Evolutionary conservation across 2,797 vertebrate species (phyloP).

Genomic region (Neosalanx taihuensis): DNA sequence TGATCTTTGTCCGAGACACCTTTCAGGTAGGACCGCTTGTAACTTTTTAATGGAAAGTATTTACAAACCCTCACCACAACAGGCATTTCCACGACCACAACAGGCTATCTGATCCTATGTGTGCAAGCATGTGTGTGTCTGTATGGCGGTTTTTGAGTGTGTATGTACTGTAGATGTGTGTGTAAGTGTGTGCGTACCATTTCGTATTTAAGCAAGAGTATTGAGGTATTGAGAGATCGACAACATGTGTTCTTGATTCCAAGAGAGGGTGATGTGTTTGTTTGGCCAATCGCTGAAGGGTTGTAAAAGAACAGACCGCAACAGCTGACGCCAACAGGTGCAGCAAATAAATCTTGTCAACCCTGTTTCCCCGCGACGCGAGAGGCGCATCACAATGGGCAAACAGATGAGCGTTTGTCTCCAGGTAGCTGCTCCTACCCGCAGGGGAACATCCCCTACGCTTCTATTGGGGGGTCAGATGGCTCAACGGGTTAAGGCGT

Average conservation of each 20-base stretch:
- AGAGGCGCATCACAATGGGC: slow-evolving; percentile 10
- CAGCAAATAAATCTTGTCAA: slow-evolving; percentile 25
- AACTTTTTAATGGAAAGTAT: background rate
- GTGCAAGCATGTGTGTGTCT: background rate
- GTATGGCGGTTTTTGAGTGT: background rate
- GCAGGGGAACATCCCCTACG: background rate
- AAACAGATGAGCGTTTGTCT: background rate
- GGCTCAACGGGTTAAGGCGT: no score
- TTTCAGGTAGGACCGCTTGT: no score
- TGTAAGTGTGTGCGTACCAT: slow-evolving; percentile 1
- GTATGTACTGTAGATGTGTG: background rate
- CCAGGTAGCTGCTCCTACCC: background rate
- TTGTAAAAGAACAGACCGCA: background rate
- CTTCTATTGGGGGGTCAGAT: background rate
- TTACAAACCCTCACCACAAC: background rate
- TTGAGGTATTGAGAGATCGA: background rate
- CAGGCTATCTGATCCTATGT: background rate
- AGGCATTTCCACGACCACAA: background rate
- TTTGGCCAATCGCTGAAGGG: background rate
- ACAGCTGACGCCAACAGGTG: background rate
- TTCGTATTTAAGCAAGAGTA: background rate
- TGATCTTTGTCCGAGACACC: no score
- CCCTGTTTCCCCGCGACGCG: slow-evolving; percentile 23
- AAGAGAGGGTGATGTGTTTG: background rate
- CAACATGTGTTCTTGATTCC: slow-evolving; percentile 31